phyloP scores from a whole-genome alignment of 2,113 vertebrate genomes.

The Cavia aperea region DNA sequence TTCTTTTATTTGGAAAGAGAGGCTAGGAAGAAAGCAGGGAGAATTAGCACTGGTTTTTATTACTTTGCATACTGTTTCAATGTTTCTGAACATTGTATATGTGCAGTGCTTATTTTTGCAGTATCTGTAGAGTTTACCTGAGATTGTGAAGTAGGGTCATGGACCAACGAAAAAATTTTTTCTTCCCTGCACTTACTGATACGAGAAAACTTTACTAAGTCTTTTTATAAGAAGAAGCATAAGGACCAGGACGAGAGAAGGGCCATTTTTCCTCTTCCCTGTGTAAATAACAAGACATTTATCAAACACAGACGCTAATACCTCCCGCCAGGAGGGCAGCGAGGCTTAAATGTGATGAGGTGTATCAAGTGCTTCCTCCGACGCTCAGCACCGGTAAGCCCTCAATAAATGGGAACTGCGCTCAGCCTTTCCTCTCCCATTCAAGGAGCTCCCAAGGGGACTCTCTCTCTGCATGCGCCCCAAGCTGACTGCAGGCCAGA shows the following conservation, averaged over 20 bases:
- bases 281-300: constrained; percentile 39
- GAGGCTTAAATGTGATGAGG: neutral
- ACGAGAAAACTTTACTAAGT: neutral
- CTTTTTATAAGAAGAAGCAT: constrained; percentile 17
- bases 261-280: neutral
- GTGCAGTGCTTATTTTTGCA: constrained; percentile 19
- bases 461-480: neutral
- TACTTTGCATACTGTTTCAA: neutral
- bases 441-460: neutral
- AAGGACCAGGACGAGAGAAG: neutral
- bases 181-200: constrained; percentile 4
- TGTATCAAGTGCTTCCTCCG: neutral
- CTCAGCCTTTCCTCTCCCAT: neutral
- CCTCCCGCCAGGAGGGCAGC: neutral
- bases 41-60: neutral
- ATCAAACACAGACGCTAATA: neutral
- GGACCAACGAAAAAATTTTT: neutral
- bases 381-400: neutral
- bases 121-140: constrained; percentile 8
- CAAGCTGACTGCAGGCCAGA: neutral
- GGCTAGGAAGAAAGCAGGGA: neutral
- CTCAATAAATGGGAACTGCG: neutral
- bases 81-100: neutral
- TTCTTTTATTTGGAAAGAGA: neutral
- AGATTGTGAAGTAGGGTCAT: neutral